Percentiles rank a stretch among this genome's conserved stretches.
phyloP scores from a whole-genome alignment of 2,888 invertebrate genomes.

The Smittia aterrima region DNA sequence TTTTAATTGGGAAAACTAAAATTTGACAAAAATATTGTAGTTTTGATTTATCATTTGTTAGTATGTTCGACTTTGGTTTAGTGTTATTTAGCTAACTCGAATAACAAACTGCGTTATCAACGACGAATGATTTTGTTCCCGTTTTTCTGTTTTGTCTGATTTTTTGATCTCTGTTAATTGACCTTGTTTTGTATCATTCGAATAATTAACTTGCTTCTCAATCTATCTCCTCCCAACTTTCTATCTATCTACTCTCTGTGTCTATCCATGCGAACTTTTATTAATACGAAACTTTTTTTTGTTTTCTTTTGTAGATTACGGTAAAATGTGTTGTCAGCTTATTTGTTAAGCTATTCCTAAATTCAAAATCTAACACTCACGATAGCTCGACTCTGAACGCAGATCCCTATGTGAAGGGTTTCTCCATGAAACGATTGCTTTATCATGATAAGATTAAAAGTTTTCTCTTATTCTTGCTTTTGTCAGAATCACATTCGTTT shows the following conservation, averaged over 20 bases:
- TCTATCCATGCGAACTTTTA: slow-evolving; percentile 8
- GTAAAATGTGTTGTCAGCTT: slow-evolving; percentile 41
- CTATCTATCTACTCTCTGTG: background rate
- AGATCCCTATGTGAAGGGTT: background rate
- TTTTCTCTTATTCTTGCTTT: slow-evolving; percentile 4
- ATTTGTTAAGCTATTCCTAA: background rate
- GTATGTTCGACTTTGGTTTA: too few species aligned
- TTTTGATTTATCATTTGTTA: too few species aligned
- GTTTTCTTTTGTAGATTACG: slow-evolving; percentile 41
- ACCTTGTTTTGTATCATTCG: too few species aligned
- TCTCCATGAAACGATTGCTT: background rate
- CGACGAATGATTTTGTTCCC: too few species aligned
- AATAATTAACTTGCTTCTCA: too few species aligned
- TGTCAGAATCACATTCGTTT: background rate
- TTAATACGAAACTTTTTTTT: slow-evolving; percentile 41
- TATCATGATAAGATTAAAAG: background rate
- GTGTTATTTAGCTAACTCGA: too few species aligned
- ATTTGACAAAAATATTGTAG: too few species aligned
- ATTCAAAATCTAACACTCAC: background rate
- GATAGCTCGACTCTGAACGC: background rate
- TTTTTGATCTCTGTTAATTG: too few species aligned
- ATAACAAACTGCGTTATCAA: too few species aligned
- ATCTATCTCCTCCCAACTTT: too few species aligned
- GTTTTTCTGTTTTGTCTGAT: too few species aligned
- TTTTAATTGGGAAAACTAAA: too few species aligned